Base-by-base conservation (phyloP, 2,113 vertebrate species). In the Halichoerus grypus region DNA sequence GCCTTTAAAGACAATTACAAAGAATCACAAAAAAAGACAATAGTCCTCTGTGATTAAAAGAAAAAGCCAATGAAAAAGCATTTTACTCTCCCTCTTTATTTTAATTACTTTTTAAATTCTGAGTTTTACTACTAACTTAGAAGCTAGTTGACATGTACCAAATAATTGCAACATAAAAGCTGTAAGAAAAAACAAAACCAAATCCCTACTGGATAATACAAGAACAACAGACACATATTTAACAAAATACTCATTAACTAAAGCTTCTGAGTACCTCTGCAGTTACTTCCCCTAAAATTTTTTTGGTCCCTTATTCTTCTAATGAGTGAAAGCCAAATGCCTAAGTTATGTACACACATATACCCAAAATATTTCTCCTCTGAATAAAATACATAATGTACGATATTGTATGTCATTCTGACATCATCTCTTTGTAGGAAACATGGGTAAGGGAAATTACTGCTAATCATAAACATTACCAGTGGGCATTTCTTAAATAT, bases 31-130 rank as follows among this genome's bases (percentile, higher is more conserved):
- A 80, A 80, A 80, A 84, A 91, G 36, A 85, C 86, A 84, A 85
- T 7, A 80, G 26, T 33, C 7, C 19, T 82, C 21, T 36, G 13
- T 80, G 57, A 96, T 88, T 77, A 53, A 95, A 87, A 71, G 19
- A 83, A 89, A 87, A 85, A 83, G 79, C 6, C 22, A 96, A 80
- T n/a, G 42, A 87, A 79, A 88, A 82, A 72, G 16, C 26, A 82
- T 89, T 96, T 94, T 89, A 74, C 87, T 53, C 24, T 79, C 61
- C 24, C 51, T 57, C 53, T 61, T 51, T 61, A 55, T 87, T 91
- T 92, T 74, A 67, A 77, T 86, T 94, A 80, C 88, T 87, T 94
- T 92, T 53, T 19, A 95, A 88, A 91, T 85, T 93, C 39, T 91
- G 84, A 87, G 14, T 63, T 53, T 88, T 65, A 87, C 33, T 92